A percentile compares a stretch with the other conserved stretches of the same genome.
Conservation (phyloP, 2,888 invertebrate genomes). For the Fragum whitleyi region DNA sequence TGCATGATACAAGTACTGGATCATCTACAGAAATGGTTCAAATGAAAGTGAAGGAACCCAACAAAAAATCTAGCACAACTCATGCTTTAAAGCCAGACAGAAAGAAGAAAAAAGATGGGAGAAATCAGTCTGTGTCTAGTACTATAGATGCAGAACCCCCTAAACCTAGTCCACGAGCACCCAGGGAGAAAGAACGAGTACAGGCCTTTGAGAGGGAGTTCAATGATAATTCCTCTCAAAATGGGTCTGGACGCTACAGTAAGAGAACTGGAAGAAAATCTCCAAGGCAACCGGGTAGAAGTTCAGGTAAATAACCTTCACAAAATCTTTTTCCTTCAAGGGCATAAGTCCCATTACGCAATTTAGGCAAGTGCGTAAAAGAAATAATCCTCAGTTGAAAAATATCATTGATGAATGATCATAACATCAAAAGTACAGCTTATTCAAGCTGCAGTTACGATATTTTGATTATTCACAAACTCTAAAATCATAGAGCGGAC, state of each 20-base stretch:
- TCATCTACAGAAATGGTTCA: constrained; percentile 64
- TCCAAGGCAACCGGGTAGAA: constrained; percentile 51
- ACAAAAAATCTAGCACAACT: constrained; percentile 53
- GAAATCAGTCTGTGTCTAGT: constrained; percentile 58
- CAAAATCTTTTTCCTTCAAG: no score
- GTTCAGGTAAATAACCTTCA: constrained; percentile 28
- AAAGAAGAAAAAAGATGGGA: constrained; percentile 46
- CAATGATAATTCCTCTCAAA: constrained; percentile 47
- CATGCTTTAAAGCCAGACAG: constrained; percentile 63
- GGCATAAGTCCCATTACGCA: no score
- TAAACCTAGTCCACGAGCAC: constrained; percentile 8
- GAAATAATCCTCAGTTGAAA: no score
- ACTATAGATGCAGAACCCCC: constrained; percentile 44
- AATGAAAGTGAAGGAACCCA: constrained; percentile 39
- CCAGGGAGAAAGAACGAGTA: constrained; percentile 28
- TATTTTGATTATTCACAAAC: no score
- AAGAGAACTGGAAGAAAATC: constrained; percentile 62
- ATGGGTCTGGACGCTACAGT: constrained; percentile 60
- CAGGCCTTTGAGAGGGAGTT: constrained; percentile 32
- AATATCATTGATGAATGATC: no score
- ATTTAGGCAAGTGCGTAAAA: no score
- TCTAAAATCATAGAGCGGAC: no score
- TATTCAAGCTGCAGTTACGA: no score
- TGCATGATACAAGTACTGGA: constrained; percentile 47
- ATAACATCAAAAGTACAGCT: no score